A percentile compares a stretch with the other conserved stretches of the same genome.
Conservation (phyloP, 1,140 invertebrate genomes). For the Antheraea pernyi region DNA sequence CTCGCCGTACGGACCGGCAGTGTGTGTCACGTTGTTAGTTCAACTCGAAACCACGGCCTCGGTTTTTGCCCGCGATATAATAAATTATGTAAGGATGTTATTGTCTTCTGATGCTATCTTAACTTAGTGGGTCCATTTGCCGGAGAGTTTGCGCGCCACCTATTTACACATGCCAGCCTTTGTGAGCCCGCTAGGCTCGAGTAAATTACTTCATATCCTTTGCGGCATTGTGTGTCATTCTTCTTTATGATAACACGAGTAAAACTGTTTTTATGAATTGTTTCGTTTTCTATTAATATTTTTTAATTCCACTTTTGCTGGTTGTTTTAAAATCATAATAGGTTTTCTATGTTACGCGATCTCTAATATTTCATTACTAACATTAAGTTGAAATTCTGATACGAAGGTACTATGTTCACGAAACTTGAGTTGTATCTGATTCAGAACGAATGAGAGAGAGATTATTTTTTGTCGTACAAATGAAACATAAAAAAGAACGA, state of each 20-base stretch:
- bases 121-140: constrained; percentile 42
- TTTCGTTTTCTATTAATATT: background rate
- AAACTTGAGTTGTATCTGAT: too few relatives aligned
- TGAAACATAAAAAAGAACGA: too few relatives aligned
- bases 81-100: constrained; percentile 56
- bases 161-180: constrained; percentile 9
- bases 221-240: constrained; percentile 9
- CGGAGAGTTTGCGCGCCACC: constrained; percentile 20
- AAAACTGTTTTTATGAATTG: background rate
- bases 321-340: background rate
- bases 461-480: too few relatives aligned
- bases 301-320: background rate
- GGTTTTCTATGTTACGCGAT: too few relatives aligned
- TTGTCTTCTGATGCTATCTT: constrained; percentile 56
- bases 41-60: constrained; percentile 29
- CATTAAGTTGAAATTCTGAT: too few relatives aligned
- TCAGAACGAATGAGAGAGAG: too few relatives aligned
- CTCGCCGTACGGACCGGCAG: constrained; percentile 3
- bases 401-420: too few relatives aligned
- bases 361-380: too few relatives aligned
- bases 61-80: constrained; percentile 52
- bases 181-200: background rate
- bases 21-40: constrained; percentile 33
- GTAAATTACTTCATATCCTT: constrained; percentile 12
- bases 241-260: background rate